These are phyloP conservation scores for Manduca sexta DNA, from an alignment of 1,140 invertebrate species.

Conservation along the genomic window DNA sequence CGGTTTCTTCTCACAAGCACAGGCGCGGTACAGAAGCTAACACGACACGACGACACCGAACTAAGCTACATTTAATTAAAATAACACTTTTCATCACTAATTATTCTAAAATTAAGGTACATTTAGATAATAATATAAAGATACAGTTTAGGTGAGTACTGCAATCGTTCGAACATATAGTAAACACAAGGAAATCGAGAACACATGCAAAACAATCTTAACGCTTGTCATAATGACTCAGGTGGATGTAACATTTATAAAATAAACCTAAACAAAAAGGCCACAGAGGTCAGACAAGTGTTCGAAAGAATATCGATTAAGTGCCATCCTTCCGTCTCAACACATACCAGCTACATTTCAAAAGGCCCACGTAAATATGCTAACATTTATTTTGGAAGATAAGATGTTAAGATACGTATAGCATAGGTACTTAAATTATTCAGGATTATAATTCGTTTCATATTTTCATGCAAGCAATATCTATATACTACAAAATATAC, in stretches of 20 bases:
- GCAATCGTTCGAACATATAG: constrained; percentile 11
- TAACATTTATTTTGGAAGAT: constrained; percentile 72
- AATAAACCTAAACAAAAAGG: constrained; percentile 14
- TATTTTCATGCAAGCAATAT: constrained; percentile 66
- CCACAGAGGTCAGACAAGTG: constrained; percentile 18
- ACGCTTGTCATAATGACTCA: neutral
- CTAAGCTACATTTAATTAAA: constrained; percentile 42
- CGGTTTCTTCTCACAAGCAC: neutral
- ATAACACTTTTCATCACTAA: constrained; percentile 14
- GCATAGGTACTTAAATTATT: constrained; percentile 36
- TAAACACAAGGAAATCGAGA: constrained; percentile 32
- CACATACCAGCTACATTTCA: constrained; percentile 33
- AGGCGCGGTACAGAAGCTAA: constrained; percentile 25
- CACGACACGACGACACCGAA: constrained; percentile 50
- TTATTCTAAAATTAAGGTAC: constrained; percentile 19
- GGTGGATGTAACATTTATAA: neutral
- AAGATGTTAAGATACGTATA: constrained; percentile 41
- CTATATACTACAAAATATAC: constrained; percentile 46
- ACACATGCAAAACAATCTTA: constrained; percentile 45
- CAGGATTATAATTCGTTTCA: constrained; percentile 31
- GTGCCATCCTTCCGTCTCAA: constrained; percentile 33
- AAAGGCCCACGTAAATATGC: constrained; percentile 45
- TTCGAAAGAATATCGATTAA: constrained; percentile 14
- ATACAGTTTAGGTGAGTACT: constrained; percentile 18
- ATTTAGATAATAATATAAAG: constrained; percentile 28